Base-by-base conservation (phyloP, 1,140 invertebrate genomes). In the Cataglyphis hispanica region DNA sequence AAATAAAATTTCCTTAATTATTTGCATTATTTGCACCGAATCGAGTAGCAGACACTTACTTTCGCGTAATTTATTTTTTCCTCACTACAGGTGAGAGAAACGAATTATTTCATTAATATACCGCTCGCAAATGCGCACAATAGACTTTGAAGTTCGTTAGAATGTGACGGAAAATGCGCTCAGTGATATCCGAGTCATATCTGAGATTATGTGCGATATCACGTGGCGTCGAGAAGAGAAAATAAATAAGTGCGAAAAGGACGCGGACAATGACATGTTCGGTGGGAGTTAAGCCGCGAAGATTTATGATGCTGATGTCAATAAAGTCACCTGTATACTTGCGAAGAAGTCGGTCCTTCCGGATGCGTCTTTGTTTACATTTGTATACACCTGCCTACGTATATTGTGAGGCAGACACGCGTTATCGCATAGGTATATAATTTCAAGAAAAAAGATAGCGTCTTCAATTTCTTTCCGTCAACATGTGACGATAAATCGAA, bases 251-350 rank as follows among this genome's bases (percentile, higher is more conserved):
- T 63, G 53, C 69, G n/a, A 63, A 72, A 74, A 84, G 43, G 56
- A 46, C 64, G 25, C 43, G 87, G 70, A 87, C 67, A 83, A 84
- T 78, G 87, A 67, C 81, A 34, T 4, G 81, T 61, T 4, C 80
- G 70, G 87, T 91, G 85, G 85, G 77, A 91, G 87, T 91, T 87
- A 76, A 78, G 77, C n/a, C 70, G 19, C 46, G 34, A 37, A 84
- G 90, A 91, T 91, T 91, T 91, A 91, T 81, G 87, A 86, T 25
- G 61, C 40, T 74, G 69, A 53, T 91, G 90, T 87, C 90, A 86
- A 91, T 91, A 89, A 86, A 89, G 84, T 91, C 77, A 88, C 87
- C 61, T 80, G 76, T 77, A 50, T 50, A 67, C 80, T 77, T 67
- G 43, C 53, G 58, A 8, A 66, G 77, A 72, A 56, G 43, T 27